A percentile compares a stretch with the other conserved stretches of the same genome.
Evolutionary conservation across 2,888 invertebrate genomes (phyloP).

Genomic region (Chesias legatella): DNA sequence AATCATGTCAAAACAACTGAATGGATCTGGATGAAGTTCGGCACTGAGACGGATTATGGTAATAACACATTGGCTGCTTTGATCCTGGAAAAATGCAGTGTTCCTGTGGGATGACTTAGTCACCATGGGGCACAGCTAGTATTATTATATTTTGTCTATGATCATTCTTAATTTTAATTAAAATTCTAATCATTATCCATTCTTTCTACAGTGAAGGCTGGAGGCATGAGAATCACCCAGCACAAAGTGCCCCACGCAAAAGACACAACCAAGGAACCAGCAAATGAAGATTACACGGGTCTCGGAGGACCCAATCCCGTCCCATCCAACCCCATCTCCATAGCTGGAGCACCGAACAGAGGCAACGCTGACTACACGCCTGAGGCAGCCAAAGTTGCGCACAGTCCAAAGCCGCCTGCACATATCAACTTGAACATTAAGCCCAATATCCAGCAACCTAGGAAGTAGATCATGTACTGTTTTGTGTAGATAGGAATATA

Average conservation of each 20-base stretch:
- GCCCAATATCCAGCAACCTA: slow-evolving; percentile 91
- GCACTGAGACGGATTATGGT: too few relatives aligned
- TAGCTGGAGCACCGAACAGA: slow-evolving; percentile 89
- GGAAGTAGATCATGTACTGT: slow-evolving; percentile 84
- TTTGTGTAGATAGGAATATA: not conserved
- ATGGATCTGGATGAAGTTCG: too few relatives aligned
- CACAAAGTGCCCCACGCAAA: slow-evolving; percentile 87
- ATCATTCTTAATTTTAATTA: slow-evolving; percentile 3
- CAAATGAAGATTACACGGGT: slow-evolving; percentile 86
- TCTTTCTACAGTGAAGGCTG: slow-evolving; percentile 87
- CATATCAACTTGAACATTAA: slow-evolving; percentile 82
- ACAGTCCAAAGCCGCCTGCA: slow-evolving; percentile 89
- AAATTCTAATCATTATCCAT: slow-evolving; percentile 3
- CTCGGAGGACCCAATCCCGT: slow-evolving; percentile 87
- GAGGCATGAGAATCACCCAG: slow-evolving; percentile 95
- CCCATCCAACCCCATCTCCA: slow-evolving; percentile 86
- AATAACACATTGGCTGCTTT: too few relatives aligned
- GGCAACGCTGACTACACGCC: slow-evolving; percentile 92
- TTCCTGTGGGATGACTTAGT: too few relatives aligned
- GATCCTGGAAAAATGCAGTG: too few relatives aligned
- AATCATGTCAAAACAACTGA: too few relatives aligned
- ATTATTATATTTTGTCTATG: too few relatives aligned
- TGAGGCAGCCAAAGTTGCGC: slow-evolving; percentile 92
- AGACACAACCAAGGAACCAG: slow-evolving; percentile 79
- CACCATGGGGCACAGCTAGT: too few relatives aligned